Percentiles rank a stretch among this genome's conserved stretches.
Conservation (phyloP, 2,888 invertebrate species). For the Anaspis maculata region DNA sequence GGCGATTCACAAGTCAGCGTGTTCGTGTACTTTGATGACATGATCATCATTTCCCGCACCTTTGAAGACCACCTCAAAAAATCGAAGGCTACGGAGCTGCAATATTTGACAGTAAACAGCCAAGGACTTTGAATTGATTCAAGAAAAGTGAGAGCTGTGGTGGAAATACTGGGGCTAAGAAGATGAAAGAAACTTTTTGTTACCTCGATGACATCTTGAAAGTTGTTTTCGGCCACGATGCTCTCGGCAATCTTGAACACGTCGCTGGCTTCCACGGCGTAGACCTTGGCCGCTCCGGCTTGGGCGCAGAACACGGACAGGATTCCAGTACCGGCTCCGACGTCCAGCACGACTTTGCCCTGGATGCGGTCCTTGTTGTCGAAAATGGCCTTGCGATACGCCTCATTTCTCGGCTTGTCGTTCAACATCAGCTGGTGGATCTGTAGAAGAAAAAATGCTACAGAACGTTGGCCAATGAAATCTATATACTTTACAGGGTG, state of each 20-base stretch:
- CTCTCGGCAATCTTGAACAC: conserved; percentile 56
- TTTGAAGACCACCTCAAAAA: too few relatives aligned
- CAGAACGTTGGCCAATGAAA: too few relatives aligned
- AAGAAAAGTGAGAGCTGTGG: too few relatives aligned
- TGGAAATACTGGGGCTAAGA: too few relatives aligned
- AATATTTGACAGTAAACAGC: too few relatives aligned
- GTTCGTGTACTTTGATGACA: too few relatives aligned
- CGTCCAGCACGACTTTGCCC: conserved; percentile 75
- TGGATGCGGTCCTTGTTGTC: conserved; percentile 57
- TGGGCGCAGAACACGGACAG: conserved; percentile 82
- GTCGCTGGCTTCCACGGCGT: conserved; percentile 75
- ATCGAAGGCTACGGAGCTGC: too few relatives aligned
- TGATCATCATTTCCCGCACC: too few relatives aligned
- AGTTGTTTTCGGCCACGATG: conserved; percentile 62
- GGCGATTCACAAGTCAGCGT: too few relatives aligned
- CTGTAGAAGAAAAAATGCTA: conserved; percentile 44
- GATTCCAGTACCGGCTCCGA: conserved; percentile 83
- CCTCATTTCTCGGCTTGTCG: conserved; percentile 65
- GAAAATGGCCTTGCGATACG: conserved; percentile 74
- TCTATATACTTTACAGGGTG: too few relatives aligned
- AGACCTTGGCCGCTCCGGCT: conserved; percentile 84
- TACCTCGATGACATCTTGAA: conserved; percentile 59
- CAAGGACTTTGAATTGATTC: conserved; percentile 2
- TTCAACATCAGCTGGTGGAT: conserved; percentile 73
- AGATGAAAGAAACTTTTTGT: too few relatives aligned